A percentile compares a stretch with the other conserved stretches of the same genome.
phyloP scores from a whole-genome alignment of 2,888 invertebrate species.

The Polymixis lichenea region DNA sequence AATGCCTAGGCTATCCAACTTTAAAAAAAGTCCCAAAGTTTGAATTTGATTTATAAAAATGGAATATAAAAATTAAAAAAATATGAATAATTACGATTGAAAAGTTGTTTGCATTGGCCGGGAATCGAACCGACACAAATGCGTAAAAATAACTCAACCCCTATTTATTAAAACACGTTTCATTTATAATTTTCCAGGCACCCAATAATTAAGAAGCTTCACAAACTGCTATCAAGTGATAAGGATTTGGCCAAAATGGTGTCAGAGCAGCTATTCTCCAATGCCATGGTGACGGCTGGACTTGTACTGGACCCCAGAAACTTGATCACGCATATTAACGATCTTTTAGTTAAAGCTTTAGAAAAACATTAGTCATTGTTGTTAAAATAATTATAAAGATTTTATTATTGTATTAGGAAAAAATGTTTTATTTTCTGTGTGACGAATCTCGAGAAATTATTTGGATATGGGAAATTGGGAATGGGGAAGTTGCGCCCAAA shows the following conservation, averaged over 20 bases:
- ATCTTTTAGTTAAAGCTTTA: slow-evolving; percentile 94
- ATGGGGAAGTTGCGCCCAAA: not conserved
- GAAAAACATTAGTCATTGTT: slow-evolving; percentile 91
- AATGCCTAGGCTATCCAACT: not conserved
- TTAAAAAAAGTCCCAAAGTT: not conserved
- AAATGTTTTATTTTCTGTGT: slow-evolving; percentile 3
- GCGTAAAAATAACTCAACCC: not conserved
- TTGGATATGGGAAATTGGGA: too few species aligned
- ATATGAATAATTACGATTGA: not conserved
- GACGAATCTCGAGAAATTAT: not conserved
- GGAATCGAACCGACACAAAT: not conserved
- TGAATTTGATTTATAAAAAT: not conserved
- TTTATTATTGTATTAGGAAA: slow-evolving; percentile 9
- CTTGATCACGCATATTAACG: slow-evolving; percentile 96
- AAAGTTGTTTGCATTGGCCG: not conserved
- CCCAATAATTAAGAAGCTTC: slow-evolving; percentile 96
- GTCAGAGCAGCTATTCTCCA: slow-evolving; percentile 97
- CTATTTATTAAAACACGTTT: not conserved
- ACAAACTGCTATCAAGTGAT: slow-evolving; percentile 93
- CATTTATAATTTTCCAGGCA: slow-evolving; percentile 90
- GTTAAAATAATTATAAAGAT: slow-evolving; percentile 37
- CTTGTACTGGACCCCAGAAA: slow-evolving; percentile 97
- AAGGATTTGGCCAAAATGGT: slow-evolving; percentile 95
- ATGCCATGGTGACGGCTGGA: slow-evolving; percentile 98
- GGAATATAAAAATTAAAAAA: not conserved